Evolutionary conservation across 2,113 vertebrate species (phyloP).

Genomic region (Notiomystis cincta): DNA sequence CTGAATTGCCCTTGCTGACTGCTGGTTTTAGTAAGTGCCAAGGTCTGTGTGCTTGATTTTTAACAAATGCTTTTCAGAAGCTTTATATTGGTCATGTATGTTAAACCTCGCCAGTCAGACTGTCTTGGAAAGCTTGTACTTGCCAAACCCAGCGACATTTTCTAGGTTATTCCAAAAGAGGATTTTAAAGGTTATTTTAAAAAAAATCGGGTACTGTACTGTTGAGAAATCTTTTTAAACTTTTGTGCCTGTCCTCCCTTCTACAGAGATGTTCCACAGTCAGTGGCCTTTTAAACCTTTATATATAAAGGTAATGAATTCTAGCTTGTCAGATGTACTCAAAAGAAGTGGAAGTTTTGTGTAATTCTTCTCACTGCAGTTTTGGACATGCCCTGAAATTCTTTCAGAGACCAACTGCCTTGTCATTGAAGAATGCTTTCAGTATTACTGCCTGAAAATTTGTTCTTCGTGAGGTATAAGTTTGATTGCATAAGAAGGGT

Average conservation of each 20-base stretch:
- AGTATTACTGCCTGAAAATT: not conserved
- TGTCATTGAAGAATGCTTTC: not conserved
- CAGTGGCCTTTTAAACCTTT: not conserved
- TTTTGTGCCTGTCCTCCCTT: not conserved
- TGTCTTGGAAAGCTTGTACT: rapidly evolving
- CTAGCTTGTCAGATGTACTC: not conserved
- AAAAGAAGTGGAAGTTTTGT: not conserved
- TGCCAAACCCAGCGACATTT: not conserved
- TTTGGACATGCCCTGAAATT: not conserved
- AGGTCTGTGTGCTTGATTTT: not conserved
- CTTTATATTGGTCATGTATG: not conserved
- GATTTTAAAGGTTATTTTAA: not conserved
- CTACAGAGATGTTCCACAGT: not conserved
- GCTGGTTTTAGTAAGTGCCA: not conserved
- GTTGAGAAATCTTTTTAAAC: not conserved
- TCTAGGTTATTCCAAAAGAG: not conserved
- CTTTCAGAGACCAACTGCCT: not conserved
- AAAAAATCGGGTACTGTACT: not conserved
- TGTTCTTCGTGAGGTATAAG: not conserved
- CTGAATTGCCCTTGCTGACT: not conserved
- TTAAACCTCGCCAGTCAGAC: not conserved
- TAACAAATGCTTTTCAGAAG: not conserved
- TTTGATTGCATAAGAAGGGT: not conserved
- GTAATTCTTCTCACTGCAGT: not conserved
- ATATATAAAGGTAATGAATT: not conserved